Percentiles rank a stretch among this genome's conserved stretches.
phyloP scores from a whole-genome alignment of 2,888 invertebrate genomes.

The Pristionchus entomophagus region DNA sequence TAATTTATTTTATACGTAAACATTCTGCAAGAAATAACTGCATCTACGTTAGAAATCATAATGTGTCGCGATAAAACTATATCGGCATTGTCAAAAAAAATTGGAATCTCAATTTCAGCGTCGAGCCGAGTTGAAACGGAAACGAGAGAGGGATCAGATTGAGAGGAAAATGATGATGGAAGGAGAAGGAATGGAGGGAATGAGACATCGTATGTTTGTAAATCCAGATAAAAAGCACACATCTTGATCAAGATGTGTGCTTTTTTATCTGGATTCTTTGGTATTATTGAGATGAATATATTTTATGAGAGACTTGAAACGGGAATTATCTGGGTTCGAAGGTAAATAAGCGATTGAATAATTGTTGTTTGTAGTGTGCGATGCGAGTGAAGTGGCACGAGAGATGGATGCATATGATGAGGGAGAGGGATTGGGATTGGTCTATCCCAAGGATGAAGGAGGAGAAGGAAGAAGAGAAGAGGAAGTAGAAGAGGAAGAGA shows the following conservation, averaged over 20 bases:
- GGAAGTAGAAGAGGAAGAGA: not conserved
- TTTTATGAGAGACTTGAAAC: no score
- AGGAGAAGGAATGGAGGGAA: not conserved
- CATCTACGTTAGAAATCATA: not conserved
- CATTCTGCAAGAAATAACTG: no score
- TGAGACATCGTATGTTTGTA: not conserved
- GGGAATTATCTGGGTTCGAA: no score
- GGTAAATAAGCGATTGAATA: not conserved
- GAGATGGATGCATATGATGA: not conserved
- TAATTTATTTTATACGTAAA: no score
- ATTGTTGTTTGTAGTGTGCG: not conserved
- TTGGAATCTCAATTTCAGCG: not conserved
- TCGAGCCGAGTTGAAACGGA: constrained; percentile 10
- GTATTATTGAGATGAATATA: no score
- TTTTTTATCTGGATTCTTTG: no score
- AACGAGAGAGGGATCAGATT: not conserved
- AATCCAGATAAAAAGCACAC: no score
- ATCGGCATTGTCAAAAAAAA: not conserved
- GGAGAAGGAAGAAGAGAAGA: not conserved
- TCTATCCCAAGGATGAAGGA: not conserved
- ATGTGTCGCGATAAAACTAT: not conserved
- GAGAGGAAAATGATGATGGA: not conserved
- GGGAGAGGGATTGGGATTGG: no score
- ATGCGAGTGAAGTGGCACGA: not conserved
- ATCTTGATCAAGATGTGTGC: no score